Conservation (phyloP, 2,797 vertebrate species). For the Eleutherodactylus coqui region DNA sequence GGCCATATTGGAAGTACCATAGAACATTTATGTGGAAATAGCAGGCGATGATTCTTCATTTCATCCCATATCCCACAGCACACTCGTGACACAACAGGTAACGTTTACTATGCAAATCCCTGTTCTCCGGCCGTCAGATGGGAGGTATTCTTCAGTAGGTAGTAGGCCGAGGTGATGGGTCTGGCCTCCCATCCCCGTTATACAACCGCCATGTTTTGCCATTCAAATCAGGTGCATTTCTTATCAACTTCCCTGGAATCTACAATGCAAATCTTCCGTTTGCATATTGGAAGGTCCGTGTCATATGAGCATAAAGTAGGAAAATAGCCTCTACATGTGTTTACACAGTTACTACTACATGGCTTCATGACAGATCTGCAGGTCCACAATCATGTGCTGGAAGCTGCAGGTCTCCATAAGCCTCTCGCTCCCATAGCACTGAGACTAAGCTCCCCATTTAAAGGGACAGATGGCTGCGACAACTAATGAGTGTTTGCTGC, state of each 20-base stretch:
- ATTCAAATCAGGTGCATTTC: constrained; percentile 74
- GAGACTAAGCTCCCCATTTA: too few relatives aligned
- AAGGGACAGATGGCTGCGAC: too few relatives aligned
- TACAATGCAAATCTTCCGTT: constrained; percentile 81
- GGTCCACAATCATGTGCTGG: too few relatives aligned
- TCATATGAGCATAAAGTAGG: not conserved
- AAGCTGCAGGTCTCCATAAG: too few relatives aligned
- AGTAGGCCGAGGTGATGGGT: not conserved
- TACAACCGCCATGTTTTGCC: constrained; percentile 71
- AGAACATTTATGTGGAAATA: not conserved
- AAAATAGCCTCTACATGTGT: not conserved
- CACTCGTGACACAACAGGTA: not conserved
- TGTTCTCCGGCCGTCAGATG: too few relatives aligned
- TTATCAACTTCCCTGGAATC: constrained; percentile 74
- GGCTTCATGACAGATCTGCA: not conserved
- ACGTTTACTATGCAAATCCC: not conserved
- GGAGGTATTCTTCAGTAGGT: not conserved
- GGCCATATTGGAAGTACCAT: not conserved
- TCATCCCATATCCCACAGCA: not conserved
- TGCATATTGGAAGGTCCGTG: constrained; percentile 69
- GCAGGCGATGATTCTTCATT: not conserved
- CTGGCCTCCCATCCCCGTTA: constrained; percentile 3
- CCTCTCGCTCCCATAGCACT: too few relatives aligned
- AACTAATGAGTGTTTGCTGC: too few relatives aligned
- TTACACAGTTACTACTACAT: too few relatives aligned